Conservation (phyloP, 1,140 invertebrate genomes). For the Pogonomyrmex barbatus region DNA sequence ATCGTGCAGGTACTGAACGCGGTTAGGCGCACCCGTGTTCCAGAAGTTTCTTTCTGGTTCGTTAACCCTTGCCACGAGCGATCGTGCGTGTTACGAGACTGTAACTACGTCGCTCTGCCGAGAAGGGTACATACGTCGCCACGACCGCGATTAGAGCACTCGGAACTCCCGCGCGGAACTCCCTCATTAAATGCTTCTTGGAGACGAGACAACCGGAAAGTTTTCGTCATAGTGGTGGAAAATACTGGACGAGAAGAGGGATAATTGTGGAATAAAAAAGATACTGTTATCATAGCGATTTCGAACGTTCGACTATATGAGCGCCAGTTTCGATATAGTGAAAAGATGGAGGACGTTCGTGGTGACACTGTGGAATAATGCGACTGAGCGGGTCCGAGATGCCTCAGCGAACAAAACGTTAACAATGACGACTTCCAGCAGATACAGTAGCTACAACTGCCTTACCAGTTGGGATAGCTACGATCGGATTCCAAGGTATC, state of each 20-base stretch:
- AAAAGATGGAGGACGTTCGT: conserved; percentile 49
- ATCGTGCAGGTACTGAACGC: conserved; percentile 47
- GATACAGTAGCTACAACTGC: conserved; percentile 95
- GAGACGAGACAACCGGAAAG: not conserved
- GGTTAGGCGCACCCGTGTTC: conserved; percentile 51
- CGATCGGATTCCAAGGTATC: conserved; percentile 94
- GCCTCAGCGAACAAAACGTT: conserved; percentile 69
- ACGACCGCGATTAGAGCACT: conserved; percentile 36
- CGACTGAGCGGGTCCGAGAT: conserved; percentile 46
- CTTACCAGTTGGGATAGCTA: conserved; percentile 95
- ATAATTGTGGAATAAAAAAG: not conserved
- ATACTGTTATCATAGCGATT: not conserved
- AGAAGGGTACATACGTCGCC: conserved; percentile 19
- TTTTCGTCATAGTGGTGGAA: not conserved
- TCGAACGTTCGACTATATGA: conserved; percentile 50
- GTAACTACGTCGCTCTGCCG: conserved; percentile 45
- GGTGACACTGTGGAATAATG: conserved; percentile 31
- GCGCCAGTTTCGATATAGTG: conserved; percentile 56
- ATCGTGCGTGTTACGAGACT: conserved; percentile 54
- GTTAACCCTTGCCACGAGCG: conserved; percentile 50
- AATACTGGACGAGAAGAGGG: not conserved
- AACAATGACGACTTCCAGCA: conserved; percentile 90
- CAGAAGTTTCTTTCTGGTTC: conserved; percentile 60
- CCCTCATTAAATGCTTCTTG: not conserved
- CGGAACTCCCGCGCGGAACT: not conserved